Percentiles rank a stretch among this genome's conserved stretches.
Conservation (phyloP, 2,888 invertebrate genomes). For the Polymixis lichenea region DNA sequence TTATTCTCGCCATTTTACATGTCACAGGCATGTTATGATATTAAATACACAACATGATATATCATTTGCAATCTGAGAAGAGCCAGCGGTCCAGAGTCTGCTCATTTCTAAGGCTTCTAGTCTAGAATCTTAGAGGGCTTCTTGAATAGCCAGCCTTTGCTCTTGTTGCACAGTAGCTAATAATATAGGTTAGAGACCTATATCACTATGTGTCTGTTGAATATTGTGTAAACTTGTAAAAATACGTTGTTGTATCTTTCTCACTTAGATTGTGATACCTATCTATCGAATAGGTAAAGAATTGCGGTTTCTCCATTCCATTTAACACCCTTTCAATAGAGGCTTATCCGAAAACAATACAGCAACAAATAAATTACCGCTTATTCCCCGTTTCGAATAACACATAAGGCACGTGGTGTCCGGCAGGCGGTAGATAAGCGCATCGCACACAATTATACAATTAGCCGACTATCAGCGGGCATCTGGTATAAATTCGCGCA, state of each 20-base stretch:
- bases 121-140: slow-evolving; percentile 36
- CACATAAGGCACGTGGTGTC: slow-evolving; percentile 11
- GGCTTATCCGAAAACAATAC: not conserved
- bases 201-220: not conserved
- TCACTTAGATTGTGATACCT: not conserved
- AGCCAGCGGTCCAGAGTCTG: not conserved
- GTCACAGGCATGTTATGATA: not conserved
- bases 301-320: not conserved
- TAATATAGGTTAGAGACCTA: not conserved
- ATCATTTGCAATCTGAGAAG: slow-evolving; percentile 22
- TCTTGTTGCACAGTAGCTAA: not conserved
- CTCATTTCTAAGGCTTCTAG: slow-evolving; percentile 28
- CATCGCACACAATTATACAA: slow-evolving; percentile 70
- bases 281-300: not conserved
- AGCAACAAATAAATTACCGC: not conserved
- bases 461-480: slow-evolving; percentile 74
- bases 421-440: slow-evolving; percentile 32
- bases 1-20: not conserved
- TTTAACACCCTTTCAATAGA: not conserved
- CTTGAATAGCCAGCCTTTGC: slow-evolving; percentile 4
- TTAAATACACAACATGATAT: slow-evolving; percentile 8
- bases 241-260: not conserved
- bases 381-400: slow-evolving; percentile 15
- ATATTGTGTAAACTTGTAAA: slow-evolving; percentile 2
- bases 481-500: slow-evolving; percentile 75